phyloP scores from a whole-genome alignment of 2,888 invertebrate species.

The Athalia rosae region DNA sequence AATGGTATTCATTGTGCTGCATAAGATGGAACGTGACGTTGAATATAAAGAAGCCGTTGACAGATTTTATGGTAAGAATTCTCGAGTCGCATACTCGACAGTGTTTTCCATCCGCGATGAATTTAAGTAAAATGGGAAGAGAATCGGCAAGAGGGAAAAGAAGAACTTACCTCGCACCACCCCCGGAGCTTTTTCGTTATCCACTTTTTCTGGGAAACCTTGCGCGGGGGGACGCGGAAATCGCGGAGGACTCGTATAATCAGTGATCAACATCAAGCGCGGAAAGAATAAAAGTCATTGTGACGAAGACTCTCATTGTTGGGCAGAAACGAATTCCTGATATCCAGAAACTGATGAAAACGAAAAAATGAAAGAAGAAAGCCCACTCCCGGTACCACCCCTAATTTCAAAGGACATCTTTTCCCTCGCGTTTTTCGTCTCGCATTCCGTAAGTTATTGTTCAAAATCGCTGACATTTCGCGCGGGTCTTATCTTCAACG shows the following conservation, averaged over 20 bases:
- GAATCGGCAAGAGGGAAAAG: background rate
- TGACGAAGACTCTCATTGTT: conserved; percentile 11
- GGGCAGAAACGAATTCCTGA: background rate
- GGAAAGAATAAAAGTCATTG: conserved; percentile 4
- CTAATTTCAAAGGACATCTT: background rate
- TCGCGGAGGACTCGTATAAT: conserved; percentile 10
- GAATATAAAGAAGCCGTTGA: conserved; percentile 16
- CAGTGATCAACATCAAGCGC: conserved; percentile 14
- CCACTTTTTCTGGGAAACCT: conserved; percentile 4
- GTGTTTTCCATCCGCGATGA: conserved; percentile 1
- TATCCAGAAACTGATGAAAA: background rate
- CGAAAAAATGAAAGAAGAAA: background rate
- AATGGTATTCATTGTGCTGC: too few species aligned
- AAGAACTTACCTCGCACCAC: too few species aligned
- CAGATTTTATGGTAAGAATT: conserved; percentile 9
- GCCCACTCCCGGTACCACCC: background rate
- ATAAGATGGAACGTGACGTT: conserved; percentile 12
- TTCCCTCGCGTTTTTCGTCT: background rate
- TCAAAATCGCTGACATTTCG: background rate
- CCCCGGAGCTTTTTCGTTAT: background rate
- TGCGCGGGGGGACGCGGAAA: background rate
- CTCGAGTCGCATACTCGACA: background rate
- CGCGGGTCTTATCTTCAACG: background rate
- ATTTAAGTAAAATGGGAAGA: background rate
- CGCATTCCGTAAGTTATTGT: background rate